Base-by-base conservation (phyloP, 2,113 vertebrate species). In the Narcine bancroftii region DNA sequence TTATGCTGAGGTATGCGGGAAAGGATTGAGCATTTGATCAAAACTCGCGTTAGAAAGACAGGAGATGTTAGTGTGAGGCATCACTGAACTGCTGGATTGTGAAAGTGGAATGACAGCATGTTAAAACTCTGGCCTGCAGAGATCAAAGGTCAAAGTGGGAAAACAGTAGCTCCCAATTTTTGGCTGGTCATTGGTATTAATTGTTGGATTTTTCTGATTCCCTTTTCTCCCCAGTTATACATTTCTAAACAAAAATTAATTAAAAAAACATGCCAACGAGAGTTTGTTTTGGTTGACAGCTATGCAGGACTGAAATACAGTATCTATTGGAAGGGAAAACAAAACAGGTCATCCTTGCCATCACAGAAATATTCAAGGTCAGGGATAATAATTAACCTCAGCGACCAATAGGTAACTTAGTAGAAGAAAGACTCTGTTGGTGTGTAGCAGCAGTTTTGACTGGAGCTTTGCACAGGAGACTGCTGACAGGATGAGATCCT, bases 401-500 rank as follows among this genome's bases (percentile, higher is more conserved):
- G 53, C 6, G 17, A 36, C 81, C 53, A 87, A 87, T 87, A 87
- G 53, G 53, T 87, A 87, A 87, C 81, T 87, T 87, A 56, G 56
- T 53, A 29, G 5, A 21, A 87, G 50, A 42, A 87, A 33, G 15
- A 15, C 21, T 60, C 15, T 60, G 81, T n/a, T 87, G 81, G 53
- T 36, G 53, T 63, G 81, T 87, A 29, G 81, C 81, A 87, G 81
- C 81, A 87, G 81, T 63, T 60, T 87, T 87, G 81, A 87, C 81
- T 60, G 50, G 81, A 36, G 33, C 21, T 36, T 36, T 36, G n/a
- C 33, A 60, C 81, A 60, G 53, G 81, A 87, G 53, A 60, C 53
- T 1, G 60, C 53, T 87, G 15, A 60, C 53, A 13, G 53, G 53
- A 87, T 87, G 81, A 87, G 81, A 60, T 87, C n/a, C 53, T 87